These are phyloP conservation scores for Betta splendens DNA, from an alignment of 2,797 vertebrate species.

Conservation along the genomic window DNA sequence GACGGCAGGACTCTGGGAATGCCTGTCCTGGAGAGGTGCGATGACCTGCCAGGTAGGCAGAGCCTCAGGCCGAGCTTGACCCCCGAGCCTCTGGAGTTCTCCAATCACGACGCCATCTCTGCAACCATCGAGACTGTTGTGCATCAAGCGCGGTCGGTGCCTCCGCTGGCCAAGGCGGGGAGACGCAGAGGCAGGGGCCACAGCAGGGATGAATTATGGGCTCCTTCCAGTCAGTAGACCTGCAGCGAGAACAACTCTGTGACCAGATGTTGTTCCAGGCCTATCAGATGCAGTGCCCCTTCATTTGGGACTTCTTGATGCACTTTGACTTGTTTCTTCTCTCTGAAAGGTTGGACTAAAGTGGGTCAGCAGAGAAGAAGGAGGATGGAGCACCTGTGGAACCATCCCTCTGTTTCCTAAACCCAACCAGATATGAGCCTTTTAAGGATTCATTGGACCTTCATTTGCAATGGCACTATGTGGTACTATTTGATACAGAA, in stretches of 20 bases:
- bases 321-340: slow-evolving; percentile 78
- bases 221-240: slow-evolving; percentile 72
- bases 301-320: slow-evolving; percentile 66
- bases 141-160: slow-evolving; percentile 86
- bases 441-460: slow-evolving; percentile 70
- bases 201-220: slow-evolving; percentile 78
- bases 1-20: slow-evolving; percentile 91
- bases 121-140: slow-evolving; percentile 96
- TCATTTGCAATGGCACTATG: slow-evolving; percentile 77
- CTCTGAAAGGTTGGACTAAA: slow-evolving; percentile 53
- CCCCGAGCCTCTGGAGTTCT: slow-evolving; percentile 85
- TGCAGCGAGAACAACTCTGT: slow-evolving; percentile 44
- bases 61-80: slow-evolving; percentile 83
- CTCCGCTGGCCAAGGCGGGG: slow-evolving; percentile 69
- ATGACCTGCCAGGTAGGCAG: slow-evolving; percentile 90
- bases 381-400: slow-evolving; percentile 46
- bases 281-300: slow-evolving; percentile 64
- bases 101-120: slow-evolving; percentile 90
- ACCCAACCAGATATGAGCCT: slow-evolving; percentile 67
- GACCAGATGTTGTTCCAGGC: slow-evolving; percentile 44
- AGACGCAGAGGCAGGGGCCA: slow-evolving; percentile 84
- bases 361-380: slow-evolving; percentile 54
- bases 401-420: slow-evolving; percentile 44
- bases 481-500: slow-evolving; percentile 78
- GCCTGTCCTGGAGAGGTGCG: slow-evolving; percentile 94